Conservation (phyloP, 2,113 vertebrate genomes). For the Globicephala melas region DNA sequence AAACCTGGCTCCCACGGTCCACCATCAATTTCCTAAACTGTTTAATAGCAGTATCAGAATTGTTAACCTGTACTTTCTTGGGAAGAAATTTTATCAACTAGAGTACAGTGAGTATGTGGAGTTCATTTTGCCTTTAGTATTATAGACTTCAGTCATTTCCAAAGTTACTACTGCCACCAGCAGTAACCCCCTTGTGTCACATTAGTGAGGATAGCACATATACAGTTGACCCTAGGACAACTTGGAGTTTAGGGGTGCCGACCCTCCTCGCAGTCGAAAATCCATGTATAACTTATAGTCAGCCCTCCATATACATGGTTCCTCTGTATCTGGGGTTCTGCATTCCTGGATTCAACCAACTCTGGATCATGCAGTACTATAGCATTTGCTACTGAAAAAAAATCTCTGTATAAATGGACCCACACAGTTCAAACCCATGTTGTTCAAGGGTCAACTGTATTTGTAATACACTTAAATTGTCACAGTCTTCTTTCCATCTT, state of each 20-base stretch:
- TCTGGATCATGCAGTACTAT: neutral
- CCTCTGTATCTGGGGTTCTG: neutral
- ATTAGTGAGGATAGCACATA: neutral
- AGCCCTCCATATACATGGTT: neutral
- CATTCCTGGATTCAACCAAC: neutral
- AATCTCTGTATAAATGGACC: neutral
- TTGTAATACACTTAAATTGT: neutral
- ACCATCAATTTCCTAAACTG: neutral
- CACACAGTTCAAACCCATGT: neutral
- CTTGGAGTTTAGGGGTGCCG: neutral
- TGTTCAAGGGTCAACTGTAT: neutral
- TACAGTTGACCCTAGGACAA: neutral
- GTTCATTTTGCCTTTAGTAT: neutral
- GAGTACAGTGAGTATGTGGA: neutral
- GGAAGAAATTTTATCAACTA: neutral
- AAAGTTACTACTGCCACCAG: neutral
- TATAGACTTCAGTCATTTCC: neutral
- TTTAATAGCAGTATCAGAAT: neutral
- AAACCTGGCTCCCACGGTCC: neutral
- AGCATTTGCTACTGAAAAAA: neutral
- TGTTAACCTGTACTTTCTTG: neutral
- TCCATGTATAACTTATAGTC: neutral
- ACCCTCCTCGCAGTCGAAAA: neutral
- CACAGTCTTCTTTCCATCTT: neutral
- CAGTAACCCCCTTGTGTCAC: neutral